Evolutionary conservation across 2,888 invertebrate species (phyloP).

Genomic region (Rhabditoides inermis): DNA sequence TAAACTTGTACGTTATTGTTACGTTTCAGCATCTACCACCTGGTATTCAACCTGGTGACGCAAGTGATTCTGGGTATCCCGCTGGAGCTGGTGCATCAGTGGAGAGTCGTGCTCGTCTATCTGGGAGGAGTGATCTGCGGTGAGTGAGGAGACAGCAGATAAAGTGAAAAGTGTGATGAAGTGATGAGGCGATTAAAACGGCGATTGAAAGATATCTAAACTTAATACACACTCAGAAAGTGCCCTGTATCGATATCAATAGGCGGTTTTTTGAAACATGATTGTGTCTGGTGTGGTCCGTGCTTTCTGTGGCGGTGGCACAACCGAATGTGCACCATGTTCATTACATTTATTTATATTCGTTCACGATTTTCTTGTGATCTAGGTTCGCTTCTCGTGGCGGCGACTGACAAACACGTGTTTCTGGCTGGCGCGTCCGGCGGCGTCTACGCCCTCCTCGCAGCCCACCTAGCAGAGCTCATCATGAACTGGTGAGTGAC

Average conservation of each 20-base stretch:
- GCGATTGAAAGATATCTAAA: no score
- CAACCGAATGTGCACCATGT: no score
- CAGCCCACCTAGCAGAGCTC: slow-evolving; percentile 77
- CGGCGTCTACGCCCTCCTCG: slow-evolving; percentile 78
- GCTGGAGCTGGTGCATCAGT: slow-evolving; percentile 87
- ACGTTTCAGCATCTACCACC: slow-evolving; percentile 68
- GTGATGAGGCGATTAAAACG: no score
- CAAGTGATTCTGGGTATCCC: slow-evolving; percentile 87
- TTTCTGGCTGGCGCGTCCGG: slow-evolving; percentile 80
- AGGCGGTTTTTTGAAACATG: no score
- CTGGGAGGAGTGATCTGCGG: slow-evolving; percentile 55
- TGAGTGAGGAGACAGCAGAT: slow-evolving; percentile 11
- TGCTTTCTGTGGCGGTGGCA: no score
- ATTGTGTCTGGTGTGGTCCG: slow-evolving; percentile 13
- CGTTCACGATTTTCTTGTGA: no score
- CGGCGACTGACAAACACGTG: slow-evolving; percentile 58
- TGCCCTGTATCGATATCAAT: no score
- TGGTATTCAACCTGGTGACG: slow-evolving; percentile 79
- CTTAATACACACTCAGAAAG: no score
- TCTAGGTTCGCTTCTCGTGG: slow-evolving; percentile 56
- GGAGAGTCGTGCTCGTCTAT: slow-evolving; percentile 68
- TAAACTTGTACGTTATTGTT: background rate
- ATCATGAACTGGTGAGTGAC: slow-evolving; percentile 73
- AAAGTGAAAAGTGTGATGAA: no score
- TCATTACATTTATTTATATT: no score